Conservation (phyloP, 2,797 vertebrate genomes). For the Phalanger gymnotis region DNA sequence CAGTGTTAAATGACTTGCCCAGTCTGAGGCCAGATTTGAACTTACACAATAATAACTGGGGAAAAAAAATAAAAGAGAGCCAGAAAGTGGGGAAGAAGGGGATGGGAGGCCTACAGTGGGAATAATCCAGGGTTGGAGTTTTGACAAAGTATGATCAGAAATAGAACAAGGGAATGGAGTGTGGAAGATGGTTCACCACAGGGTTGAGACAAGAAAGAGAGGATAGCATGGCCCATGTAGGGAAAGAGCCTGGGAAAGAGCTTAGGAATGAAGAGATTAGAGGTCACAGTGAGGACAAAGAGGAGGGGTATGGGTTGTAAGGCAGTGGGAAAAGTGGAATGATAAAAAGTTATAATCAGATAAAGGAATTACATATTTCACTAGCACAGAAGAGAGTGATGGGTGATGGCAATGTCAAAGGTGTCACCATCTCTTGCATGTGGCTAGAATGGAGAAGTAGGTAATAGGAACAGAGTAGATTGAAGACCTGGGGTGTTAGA, state of each 20-base stretch:
- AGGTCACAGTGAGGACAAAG: not conserved
- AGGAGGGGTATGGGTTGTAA: not conserved
- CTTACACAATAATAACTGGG: too few relatives aligned
- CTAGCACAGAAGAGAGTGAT: not conserved
- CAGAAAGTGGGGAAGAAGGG: too few relatives aligned
- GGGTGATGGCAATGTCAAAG: not conserved
- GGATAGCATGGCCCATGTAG: not conserved
- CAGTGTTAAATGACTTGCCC: too few relatives aligned
- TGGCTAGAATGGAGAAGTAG: not conserved
- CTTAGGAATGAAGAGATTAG: not conserved
- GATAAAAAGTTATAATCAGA: not conserved
- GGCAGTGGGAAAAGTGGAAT: not conserved
- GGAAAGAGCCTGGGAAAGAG: not conserved
- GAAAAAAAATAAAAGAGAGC: too few relatives aligned
- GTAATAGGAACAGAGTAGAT: not conserved
- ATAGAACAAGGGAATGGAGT: too few relatives aligned
- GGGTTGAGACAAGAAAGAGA: not conserved
- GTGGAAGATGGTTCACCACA: too few relatives aligned
- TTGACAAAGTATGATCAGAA: too few relatives aligned
- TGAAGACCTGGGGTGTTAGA: not conserved
- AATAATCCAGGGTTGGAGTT: too few relatives aligned
- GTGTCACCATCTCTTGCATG: not conserved
- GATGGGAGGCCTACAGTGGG: too few relatives aligned
- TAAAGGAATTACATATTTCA: not conserved
- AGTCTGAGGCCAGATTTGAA: too few relatives aligned